Conservation (phyloP, 2,797 vertebrate genomes). For the Ispidina picta region DNA sequence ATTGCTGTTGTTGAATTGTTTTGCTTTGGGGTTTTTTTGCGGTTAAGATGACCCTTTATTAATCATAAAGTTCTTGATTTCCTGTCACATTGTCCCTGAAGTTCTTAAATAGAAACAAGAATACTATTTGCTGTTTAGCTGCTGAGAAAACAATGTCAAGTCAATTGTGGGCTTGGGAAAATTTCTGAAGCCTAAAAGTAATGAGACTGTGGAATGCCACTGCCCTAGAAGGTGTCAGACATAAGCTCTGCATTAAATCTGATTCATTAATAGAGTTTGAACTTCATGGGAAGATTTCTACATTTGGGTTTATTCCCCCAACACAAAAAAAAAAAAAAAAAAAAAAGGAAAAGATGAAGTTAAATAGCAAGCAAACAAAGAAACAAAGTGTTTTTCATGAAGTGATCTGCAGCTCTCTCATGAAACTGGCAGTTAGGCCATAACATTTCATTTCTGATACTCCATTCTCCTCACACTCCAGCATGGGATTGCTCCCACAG, state of each 20-base stretch:
- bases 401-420: not conserved
- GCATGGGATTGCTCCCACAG: rapidly evolving
- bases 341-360: not conserved
- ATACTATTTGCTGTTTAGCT: not conserved
- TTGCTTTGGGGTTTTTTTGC: not conserved
- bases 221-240: not conserved
- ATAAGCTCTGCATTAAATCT: constrained; percentile 13
- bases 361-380: constrained; percentile 21
- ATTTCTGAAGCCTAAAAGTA: not conserved
- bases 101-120: constrained; percentile 18
- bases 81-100: not conserved
- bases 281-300: constrained; percentile 24
- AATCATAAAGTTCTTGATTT: not conserved
- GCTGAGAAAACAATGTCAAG: constrained; percentile 8
- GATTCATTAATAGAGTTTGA: not conserved
- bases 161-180: not conserved
- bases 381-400: constrained; percentile 4
- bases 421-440: not conserved
- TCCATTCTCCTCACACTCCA: not conserved
- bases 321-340: too few relatives aligned
- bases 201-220: not conserved
- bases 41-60: not conserved
- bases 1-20: not conserved
- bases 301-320: constrained; percentile 6
- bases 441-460: rapidly evolving